Evolutionary conservation across 2,888 invertebrate species (phyloP).

Genomic region (Plagodis dolabraria): DNA sequence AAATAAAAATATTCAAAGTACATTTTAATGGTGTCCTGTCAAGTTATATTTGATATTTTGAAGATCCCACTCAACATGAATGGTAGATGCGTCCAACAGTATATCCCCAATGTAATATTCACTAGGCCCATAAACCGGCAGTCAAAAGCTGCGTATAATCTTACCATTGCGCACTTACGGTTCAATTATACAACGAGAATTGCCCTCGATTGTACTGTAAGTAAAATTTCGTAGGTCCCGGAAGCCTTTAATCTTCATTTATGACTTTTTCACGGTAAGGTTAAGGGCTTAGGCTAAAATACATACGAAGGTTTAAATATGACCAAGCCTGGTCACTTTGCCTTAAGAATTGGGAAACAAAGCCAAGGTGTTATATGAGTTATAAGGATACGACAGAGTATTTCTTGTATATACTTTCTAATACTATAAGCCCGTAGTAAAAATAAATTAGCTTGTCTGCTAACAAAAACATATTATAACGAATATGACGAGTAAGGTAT

Average conservation of each 20-base stretch:
- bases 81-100: constrained; percentile 13
- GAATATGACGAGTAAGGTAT: too few relatives aligned
- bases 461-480: too few relatives aligned
- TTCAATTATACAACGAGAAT: constrained; percentile 41
- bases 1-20: too few relatives aligned
- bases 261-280: constrained; percentile 22
- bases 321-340: too few relatives aligned
- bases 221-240: constrained; percentile 37
- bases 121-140: constrained; percentile 23
- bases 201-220: constrained; percentile 42
- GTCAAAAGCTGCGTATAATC: constrained; percentile 29
- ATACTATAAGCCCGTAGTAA: too few relatives aligned
- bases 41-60: too few relatives aligned
- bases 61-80: neutral
- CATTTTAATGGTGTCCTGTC: too few relatives aligned
- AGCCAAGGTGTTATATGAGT: too few relatives aligned
- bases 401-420: too few relatives aligned
- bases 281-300: neutral
- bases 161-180: constrained; percentile 29
- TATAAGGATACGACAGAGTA: too few relatives aligned
- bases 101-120: constrained; percentile 25
- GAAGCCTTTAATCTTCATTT: constrained; percentile 32
- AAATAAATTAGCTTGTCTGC: too few relatives aligned
- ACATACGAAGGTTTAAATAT: neutral
- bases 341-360: too few relatives aligned